phyloP scores from a whole-genome alignment of 1,140 invertebrate species.

The Mactra quadrangularis region DNA sequence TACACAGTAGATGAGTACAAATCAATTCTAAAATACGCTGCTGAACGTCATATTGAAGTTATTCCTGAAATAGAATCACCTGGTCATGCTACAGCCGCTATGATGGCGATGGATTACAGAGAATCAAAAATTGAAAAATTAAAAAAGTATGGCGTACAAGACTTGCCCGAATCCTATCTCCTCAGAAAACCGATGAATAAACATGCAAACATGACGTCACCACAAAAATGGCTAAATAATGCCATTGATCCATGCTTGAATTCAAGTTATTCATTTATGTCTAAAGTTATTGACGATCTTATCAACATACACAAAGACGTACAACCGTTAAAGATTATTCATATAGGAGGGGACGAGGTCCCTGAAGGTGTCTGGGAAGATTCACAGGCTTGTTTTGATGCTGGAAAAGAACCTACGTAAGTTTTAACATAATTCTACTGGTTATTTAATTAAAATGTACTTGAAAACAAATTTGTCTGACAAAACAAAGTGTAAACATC shows the following conservation, averaged over 20 bases:
- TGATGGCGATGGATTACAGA: constrained; percentile 74
- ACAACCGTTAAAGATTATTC: constrained; percentile 74
- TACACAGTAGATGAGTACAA: constrained; percentile 77
- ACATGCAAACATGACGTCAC: constrained; percentile 51
- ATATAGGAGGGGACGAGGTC: constrained; percentile 82
- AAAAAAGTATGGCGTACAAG: background rate
- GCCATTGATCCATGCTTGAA: constrained; percentile 80
- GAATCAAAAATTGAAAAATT: constrained; percentile 7
- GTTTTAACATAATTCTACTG: no score
- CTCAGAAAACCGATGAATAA: constrained; percentile 12
- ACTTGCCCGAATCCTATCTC: constrained; percentile 18
- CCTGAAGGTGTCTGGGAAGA: constrained; percentile 70
- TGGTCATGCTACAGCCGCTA: constrained; percentile 78
- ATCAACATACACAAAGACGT: constrained; percentile 69
- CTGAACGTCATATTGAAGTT: constrained; percentile 73
- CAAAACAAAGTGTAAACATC: no score
- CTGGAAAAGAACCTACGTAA: no score
- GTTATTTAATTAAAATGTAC: no score
- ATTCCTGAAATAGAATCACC: constrained; percentile 82
- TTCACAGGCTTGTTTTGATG: constrained; percentile 67
- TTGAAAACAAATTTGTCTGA: no score
- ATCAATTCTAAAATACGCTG: constrained; percentile 75
- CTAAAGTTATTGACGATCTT: constrained; percentile 64
- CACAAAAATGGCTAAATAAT: constrained; percentile 77
- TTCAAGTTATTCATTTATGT: constrained; percentile 72